Evolutionary conservation across 2,113 vertebrate genomes (phyloP).

Genomic region (Phyllostomus discolor): DNA sequence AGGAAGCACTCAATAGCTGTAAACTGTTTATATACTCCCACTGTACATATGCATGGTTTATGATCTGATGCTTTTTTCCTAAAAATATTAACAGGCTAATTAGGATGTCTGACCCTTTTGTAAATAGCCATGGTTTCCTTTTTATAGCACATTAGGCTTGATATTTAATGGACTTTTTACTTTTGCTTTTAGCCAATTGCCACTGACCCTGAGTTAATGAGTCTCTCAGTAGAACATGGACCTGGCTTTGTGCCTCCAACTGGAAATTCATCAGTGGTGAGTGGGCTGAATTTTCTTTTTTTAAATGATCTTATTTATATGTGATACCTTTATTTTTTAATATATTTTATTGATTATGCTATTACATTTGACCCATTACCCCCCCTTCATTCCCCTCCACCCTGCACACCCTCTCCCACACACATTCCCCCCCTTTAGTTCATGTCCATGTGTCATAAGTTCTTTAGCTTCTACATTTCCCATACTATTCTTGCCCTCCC

Average conservation of each 20-base stretch:
- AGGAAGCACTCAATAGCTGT: not conserved
- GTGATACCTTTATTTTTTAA: no score
- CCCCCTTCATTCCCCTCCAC: no score
- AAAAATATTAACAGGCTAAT: not conserved
- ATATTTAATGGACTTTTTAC: conserved; percentile 48
- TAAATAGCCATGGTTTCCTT: not conserved
- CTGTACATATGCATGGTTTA: not conserved
- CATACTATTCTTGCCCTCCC: no score
- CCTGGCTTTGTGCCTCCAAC: conserved; percentile 61
- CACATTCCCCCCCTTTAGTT: no score
- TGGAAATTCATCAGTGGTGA: conserved; percentile 84
- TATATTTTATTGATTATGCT: no score
- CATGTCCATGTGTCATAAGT: no score
- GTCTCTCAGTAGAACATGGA: not conserved
- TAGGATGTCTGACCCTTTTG: not conserved
- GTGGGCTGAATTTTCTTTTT: conserved; percentile 48
- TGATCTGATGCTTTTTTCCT: not conserved
- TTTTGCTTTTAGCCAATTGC: conserved; percentile 81
- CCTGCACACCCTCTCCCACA: no score
- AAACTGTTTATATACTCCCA: not conserved
- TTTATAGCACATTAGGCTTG: not conserved
- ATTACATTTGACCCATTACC: no score
- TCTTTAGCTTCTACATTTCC: no score
- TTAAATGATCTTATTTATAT: no score
- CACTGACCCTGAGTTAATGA: conserved; percentile 79